Conservation (phyloP, 2,888 invertebrate genomes). For the Brachycybe producta region DNA sequence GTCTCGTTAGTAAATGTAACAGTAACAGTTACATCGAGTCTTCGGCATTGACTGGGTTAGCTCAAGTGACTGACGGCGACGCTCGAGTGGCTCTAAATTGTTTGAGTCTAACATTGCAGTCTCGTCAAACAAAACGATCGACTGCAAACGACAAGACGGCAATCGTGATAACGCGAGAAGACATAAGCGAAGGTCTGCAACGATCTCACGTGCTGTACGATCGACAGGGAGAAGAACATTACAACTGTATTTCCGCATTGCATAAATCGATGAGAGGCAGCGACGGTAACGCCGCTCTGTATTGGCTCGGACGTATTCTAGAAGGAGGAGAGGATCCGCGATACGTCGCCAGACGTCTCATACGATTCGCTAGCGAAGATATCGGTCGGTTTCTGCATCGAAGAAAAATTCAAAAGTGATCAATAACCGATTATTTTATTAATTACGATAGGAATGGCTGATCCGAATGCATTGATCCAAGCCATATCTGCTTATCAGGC, state of each 20-base stretch:
- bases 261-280: slow-evolving; percentile 67
- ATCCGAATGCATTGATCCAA: slow-evolving; percentile 47
- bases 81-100: slow-evolving; percentile 64
- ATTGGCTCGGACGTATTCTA: slow-evolving; percentile 68
- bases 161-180: slow-evolving; percentile 44
- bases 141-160: slow-evolving; percentile 27
- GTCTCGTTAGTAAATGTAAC: not conserved
- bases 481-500: slow-evolving; percentile 64
- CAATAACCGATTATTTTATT: not conserved
- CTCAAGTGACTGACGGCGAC: slow-evolving; percentile 67
- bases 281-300: slow-evolving; percentile 64
- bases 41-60: slow-evolving; percentile 52
- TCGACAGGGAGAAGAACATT: slow-evolving; percentile 58
- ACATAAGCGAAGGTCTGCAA: slow-evolving; percentile 57
- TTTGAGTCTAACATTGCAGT: slow-evolving; percentile 53
- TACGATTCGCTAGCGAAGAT: slow-evolving; percentile 63
- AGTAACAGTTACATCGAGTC: slow-evolving; percentile 36
- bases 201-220: slow-evolving; percentile 66
- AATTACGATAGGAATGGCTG: slow-evolving; percentile 30
- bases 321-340: slow-evolving; percentile 66
- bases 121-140: slow-evolving; percentile 35
- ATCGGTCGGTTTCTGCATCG: slow-evolving; percentile 43
- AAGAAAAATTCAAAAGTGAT: not conserved
- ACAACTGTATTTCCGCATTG: slow-evolving; percentile 65
- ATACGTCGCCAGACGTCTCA: slow-evolving; percentile 59